Conservation (phyloP, 2,113 vertebrate genomes). For the Microtus richardsoni region DNA sequence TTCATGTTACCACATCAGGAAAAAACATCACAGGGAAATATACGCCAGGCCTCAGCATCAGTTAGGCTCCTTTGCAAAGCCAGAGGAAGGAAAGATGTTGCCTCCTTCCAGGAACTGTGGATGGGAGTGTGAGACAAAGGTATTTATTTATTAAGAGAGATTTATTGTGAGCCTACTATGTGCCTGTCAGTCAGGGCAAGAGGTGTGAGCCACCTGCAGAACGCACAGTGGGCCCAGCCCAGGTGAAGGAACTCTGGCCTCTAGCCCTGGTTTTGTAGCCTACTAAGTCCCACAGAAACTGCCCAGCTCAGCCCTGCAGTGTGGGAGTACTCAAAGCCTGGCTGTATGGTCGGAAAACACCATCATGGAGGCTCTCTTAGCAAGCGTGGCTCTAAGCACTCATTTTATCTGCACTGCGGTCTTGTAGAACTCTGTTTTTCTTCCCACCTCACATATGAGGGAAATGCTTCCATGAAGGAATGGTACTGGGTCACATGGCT, state of each 20-base stretch:
- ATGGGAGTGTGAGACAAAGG: neutral
- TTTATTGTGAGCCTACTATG: neutral
- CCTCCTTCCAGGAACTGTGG: conserved; percentile 4
- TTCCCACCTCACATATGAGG: neutral
- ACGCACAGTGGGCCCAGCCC: neutral
- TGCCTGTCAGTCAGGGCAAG: neutral
- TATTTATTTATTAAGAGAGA: neutral
- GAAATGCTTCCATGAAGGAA: neutral
- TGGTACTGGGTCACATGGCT: neutral
- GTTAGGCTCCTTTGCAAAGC: neutral
- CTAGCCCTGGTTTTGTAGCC: neutral
- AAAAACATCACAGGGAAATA: conserved; percentile 62
- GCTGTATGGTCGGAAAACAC: neutral
- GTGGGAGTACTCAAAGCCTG: neutral
- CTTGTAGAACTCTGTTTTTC: neutral
- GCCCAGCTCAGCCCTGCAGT: neutral
- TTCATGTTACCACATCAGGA: conserved; percentile 58
- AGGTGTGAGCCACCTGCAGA: neutral
- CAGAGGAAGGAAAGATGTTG: conserved; percentile 19
- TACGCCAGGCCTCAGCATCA: neutral
- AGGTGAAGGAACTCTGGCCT: neutral
- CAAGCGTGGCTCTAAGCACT: neutral
- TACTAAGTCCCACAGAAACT: neutral
- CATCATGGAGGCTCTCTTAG: neutral
- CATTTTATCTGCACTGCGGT: neutral